Evolutionary conservation across 2,797 vertebrate species (phyloP), one percentile per base, ranked within the genome.

Genomic region (Rhynchotus rufescens): DNA sequence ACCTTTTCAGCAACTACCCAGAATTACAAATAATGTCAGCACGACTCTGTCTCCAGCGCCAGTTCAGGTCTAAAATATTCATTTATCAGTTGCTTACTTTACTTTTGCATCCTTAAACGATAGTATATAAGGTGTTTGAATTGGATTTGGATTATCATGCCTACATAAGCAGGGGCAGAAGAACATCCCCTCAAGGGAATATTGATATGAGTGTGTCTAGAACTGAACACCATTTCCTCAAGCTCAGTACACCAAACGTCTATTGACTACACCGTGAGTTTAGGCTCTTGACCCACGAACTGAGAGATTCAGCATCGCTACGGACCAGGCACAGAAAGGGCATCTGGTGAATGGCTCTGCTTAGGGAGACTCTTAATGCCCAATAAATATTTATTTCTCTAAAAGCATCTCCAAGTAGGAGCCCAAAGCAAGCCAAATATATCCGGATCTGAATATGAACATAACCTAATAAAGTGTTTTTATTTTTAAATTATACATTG

Each of bases 381-480:
- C 88, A 94, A 87, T 95, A 96, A 96, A 94, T 94, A 95, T 96
- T 96, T 94, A 94, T 96, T 94, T 80, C 90, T 92, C 80, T 26
- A 93, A 84, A 93, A 94, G 42, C 9, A 2, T 76, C 84, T 93
- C 84, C 54, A 92, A 81, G 74, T 59, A 89, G 77, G 57, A 90
- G 71, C 80, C 93, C 87, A 90, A 92, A 45, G 86, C 74, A 85
- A 90, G 71, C 86, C 77, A 93, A 96, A 93, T 69, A 84, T 72
- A 75, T 83, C 90, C 89, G 77, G 85, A 93, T 95, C 74, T 86
- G 84, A 94, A 91, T 95, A 91, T 81, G 86, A 96, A 76, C 92
- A 94, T 95, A 96, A 91, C 92, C 93, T 91, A 96, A 95, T 95
- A 75, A 72, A 93, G 62, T 94, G 92, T 71, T 95, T 94, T 93